These are phyloP conservation scores for Eupithecia inturbata DNA, from an alignment of 2,888 invertebrate species.

Conservation along the genomic window DNA sequence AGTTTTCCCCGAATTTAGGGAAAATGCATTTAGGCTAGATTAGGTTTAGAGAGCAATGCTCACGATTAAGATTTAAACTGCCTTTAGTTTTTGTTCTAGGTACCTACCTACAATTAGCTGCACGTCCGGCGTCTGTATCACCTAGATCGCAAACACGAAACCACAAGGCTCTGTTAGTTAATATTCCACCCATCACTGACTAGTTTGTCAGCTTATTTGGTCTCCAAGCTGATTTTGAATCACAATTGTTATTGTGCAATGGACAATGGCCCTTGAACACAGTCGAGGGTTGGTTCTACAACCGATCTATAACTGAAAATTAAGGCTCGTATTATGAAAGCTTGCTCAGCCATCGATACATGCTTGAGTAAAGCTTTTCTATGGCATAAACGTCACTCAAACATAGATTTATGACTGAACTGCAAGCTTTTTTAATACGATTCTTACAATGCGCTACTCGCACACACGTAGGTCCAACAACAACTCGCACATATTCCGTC, in stretches of 20 bases:
- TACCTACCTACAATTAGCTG: neutral
- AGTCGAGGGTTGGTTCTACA: slow-evolving; percentile 26
- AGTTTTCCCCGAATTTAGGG: neutral
- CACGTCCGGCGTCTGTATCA: slow-evolving; percentile 53
- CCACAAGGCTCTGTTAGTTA: slow-evolving; percentile 64
- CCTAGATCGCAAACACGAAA: slow-evolving; percentile 61
- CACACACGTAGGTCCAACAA: no score
- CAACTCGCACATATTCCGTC: no score
- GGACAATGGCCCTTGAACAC: slow-evolving; percentile 59
- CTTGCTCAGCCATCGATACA: no score
- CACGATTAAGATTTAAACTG: neutral
- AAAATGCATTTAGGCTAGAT: neutral
- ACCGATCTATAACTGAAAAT: neutral
- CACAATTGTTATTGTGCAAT: slow-evolving; percentile 71
- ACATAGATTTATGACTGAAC: no score
- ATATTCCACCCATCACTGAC: slow-evolving; percentile 61
- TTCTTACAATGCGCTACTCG: no score
- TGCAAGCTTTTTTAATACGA: no score
- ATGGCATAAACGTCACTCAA: no score
- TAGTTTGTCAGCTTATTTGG: slow-evolving; percentile 72
- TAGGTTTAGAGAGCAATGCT: neutral
- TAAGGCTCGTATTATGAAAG: no score
- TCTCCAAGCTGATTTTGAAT: slow-evolving; percentile 69
- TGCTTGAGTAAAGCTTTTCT: no score
- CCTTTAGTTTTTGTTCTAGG: neutral